phyloP scores from a whole-genome alignment of 2,888 invertebrate genomes.

The Keiferia lycopersicella region DNA sequence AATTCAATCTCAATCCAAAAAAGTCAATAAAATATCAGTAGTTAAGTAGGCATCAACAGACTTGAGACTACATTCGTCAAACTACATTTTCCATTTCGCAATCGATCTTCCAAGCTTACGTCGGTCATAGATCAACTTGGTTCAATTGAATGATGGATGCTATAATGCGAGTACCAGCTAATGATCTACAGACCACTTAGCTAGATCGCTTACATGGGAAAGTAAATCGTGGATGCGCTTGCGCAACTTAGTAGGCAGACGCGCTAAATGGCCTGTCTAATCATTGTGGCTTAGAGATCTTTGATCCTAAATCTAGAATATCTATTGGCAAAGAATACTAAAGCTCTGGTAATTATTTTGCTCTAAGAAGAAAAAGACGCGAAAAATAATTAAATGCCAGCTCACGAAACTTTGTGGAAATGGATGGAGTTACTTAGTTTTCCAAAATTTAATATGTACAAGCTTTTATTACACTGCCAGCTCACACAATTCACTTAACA shows the following conservation, averaged over 20 bases:
- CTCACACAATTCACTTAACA: too few species aligned
- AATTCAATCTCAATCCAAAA: too few species aligned
- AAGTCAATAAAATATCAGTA: too few species aligned
- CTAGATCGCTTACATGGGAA: constrained; percentile 10
- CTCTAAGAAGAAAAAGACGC: neutral
- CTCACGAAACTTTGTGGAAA: too few species aligned
- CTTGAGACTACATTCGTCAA: neutral
- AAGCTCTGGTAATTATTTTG: too few species aligned
- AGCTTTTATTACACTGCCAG: too few species aligned
- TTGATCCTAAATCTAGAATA: neutral
- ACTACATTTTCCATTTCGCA: neutral
- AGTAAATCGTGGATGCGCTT: constrained; percentile 13
- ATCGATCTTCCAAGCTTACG: neutral
- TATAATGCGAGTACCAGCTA: neutral
- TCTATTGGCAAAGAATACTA: too few species aligned
- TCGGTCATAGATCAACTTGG: neutral
- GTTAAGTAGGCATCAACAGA: neutral
- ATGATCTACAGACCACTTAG: constrained; percentile 9
- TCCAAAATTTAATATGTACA: too few species aligned
- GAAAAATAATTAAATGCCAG: too few species aligned
- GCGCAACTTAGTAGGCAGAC: constrained; percentile 10
- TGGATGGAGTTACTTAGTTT: too few species aligned
- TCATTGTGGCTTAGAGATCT: neutral
- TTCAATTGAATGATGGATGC: constrained; percentile 9
- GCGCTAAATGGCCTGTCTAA: neutral